These are phyloP conservation scores for Chloroceryle amazona DNA, from an alignment of 2,797 vertebrate species.

Conservation along the genomic window DNA sequence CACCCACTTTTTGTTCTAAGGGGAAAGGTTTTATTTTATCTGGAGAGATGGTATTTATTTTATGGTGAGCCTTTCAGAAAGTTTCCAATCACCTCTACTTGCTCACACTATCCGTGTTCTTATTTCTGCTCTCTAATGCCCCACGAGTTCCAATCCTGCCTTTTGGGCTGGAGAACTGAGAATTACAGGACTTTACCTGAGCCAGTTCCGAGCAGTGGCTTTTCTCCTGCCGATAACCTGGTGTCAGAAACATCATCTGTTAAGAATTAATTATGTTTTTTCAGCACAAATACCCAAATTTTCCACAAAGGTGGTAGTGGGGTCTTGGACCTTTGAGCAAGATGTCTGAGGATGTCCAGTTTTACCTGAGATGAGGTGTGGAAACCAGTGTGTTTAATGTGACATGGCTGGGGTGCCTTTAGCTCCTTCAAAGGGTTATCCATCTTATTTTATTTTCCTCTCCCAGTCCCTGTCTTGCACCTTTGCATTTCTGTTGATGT, in stretches of 20 bases:
- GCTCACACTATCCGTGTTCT: neutral
- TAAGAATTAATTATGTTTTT: neutral
- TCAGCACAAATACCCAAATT: neutral
- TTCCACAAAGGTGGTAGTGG: neutral
- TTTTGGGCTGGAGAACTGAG: neutral
- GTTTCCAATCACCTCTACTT: neutral
- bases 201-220: neutral
- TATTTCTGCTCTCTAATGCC: neutral
- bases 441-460: neutral
- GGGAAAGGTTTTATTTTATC: neutral
- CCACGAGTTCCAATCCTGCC: neutral
- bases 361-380: neutral
- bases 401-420: neutral
- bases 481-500: neutral
- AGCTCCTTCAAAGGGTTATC: neutral
- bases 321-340: neutral
- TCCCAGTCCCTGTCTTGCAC: neutral
- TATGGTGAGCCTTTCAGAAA: neutral
- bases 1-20: neutral
- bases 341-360: neutral
- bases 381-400: neutral
- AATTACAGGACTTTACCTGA: neutral
- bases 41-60: neutral
- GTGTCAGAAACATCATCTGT: neutral
- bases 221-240: neutral